These are phyloP conservation scores for Propithecus perrieri DNA, from an alignment of 2,797 vertebrate genomes.

Conservation along the genomic window DNA sequence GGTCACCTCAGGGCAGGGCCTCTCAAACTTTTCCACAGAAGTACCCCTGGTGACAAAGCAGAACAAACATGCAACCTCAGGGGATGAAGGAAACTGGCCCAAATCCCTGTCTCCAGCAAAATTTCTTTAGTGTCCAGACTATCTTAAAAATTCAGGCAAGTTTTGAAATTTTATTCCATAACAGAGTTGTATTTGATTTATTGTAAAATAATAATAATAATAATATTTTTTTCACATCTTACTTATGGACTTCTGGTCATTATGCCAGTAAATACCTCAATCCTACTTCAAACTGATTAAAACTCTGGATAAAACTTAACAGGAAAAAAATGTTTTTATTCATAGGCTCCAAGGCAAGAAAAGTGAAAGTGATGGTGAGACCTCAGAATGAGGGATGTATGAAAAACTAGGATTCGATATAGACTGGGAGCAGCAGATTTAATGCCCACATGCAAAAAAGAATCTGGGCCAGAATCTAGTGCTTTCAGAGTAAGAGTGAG, in stretches of 20 bases:
- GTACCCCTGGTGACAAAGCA: background rate
- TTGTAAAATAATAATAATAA: background rate
- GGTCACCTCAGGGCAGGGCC: constrained; percentile 18
- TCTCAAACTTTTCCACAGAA: constrained; percentile 50
- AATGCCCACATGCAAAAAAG: background rate
- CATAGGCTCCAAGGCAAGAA: background rate
- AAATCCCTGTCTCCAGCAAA: background rate
- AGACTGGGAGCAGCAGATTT: background rate
- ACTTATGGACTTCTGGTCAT: background rate
- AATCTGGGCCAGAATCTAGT: background rate
- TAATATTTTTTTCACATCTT: background rate
- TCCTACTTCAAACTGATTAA: background rate
- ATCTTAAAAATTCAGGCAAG: background rate
- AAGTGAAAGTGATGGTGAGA: background rate
- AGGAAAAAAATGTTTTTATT: background rate
- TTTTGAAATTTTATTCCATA: background rate
- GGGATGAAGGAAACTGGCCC: background rate
- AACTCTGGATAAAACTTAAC: background rate
- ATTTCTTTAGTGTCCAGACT: background rate
- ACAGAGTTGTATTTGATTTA: background rate
- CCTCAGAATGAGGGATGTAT: background rate
- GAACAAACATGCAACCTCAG: background rate
- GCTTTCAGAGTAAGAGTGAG: background rate
- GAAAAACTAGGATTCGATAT: background rate
- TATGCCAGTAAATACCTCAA: background rate